Conservation (phyloP, 2,888 invertebrate genomes). For the Esperia sulphurella region DNA sequence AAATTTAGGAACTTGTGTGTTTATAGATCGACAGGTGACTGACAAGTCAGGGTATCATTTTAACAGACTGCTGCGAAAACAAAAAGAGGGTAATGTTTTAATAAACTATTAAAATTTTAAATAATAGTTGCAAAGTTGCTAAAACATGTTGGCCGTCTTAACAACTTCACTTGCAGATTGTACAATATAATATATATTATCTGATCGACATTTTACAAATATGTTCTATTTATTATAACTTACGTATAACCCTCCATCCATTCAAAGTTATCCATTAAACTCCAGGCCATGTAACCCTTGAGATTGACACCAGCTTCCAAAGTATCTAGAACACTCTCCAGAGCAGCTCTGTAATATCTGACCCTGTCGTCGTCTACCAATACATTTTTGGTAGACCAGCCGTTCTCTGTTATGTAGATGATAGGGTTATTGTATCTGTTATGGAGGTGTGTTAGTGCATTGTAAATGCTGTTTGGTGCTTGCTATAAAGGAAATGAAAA, state of each 20-base stretch:
- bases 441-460: slow-evolving; percentile 66
- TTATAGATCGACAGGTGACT: no score
- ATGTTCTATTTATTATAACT: slow-evolving; percentile 36
- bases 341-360: slow-evolving; percentile 57
- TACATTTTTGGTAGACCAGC: slow-evolving; percentile 50
- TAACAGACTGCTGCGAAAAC: no score
- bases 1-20: no score
- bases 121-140: no score
- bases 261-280: slow-evolving; percentile 83
- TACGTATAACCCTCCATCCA: slow-evolving; percentile 79
- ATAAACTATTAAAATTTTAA: no score
- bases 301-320: slow-evolving; percentile 66
- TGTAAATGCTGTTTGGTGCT: slow-evolving; percentile 78
- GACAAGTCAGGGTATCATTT: no score
- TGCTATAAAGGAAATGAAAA: slow-evolving; percentile 40
- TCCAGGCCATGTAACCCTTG: slow-evolving; percentile 80
- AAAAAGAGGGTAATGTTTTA: no score
- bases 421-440: slow-evolving; percentile 60
- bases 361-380: slow-evolving; percentile 54
- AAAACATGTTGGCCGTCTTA: no score
- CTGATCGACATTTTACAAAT: not conserved
- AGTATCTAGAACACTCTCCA: slow-evolving; percentile 58
- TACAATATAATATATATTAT: no score
- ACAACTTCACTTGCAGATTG: no score
- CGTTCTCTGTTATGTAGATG: slow-evolving; percentile 78